A percentile compares a stretch with the other conserved stretches of the same genome.
Evolutionary conservation across 37 sponge, comb jelly and placozoan genomes (phyloP).

Genomic region (Ephydatia muelleri): DNA sequence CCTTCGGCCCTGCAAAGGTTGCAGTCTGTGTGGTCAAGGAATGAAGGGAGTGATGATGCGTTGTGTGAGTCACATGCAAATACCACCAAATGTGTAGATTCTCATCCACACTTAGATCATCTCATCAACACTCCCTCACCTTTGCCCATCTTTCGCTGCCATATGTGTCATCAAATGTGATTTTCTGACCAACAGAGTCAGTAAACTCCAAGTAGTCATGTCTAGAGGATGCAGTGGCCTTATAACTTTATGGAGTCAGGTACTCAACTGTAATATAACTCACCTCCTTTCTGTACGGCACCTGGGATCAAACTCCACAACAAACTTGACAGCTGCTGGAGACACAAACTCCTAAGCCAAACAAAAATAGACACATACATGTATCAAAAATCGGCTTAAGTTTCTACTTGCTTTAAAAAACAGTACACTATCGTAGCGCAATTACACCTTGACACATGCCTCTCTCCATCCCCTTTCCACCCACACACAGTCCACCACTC

Average conservation of each 20-base stretch:
- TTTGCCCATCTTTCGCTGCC: constrained; percentile 72
- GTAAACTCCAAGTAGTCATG: constrained; percentile 86
- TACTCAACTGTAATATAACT: background rate
- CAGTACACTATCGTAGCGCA: background rate
- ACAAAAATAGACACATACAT: background rate
- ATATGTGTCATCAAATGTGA: constrained; percentile 56
- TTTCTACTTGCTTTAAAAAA: background rate
- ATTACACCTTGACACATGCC: background rate
- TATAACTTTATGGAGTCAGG: background rate
- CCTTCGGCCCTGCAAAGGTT: constrained; percentile 57
- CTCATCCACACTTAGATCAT: background rate
- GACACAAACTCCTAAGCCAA: constrained; percentile 25
- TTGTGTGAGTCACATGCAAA: too few relatives aligned
- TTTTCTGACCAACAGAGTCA: constrained; percentile 48
- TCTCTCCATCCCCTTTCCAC: background rate
- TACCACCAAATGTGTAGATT: too few relatives aligned
- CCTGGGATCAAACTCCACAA: constrained; percentile 81
- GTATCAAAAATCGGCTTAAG: background rate
- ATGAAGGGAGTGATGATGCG: background rate
- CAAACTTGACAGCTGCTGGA: constrained; percentile 48
- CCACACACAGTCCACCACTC: background rate
- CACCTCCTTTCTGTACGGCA: constrained; percentile 74
- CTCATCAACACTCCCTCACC: background rate
- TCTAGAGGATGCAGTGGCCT: constrained; percentile 8
- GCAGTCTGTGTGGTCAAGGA: constrained; percentile 6